Percentiles rank a stretch among this genome's conserved stretches.
These are phyloP conservation scores for Tiaroga cobitis DNA, from an alignment of 2,797 vertebrate genomes.

Conservation along the genomic window DNA sequence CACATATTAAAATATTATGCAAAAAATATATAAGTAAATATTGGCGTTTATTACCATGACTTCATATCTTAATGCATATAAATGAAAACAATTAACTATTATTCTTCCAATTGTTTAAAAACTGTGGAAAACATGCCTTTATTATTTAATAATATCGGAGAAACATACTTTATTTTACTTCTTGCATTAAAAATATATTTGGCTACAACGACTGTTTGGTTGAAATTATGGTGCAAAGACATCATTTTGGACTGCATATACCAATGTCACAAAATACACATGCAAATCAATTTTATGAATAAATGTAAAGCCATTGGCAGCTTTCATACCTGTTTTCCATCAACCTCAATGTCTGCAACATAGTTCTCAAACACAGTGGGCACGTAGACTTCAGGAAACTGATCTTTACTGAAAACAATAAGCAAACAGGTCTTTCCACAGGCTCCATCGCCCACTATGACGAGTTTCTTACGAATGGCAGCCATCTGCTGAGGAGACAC, in stretches of 20 bases:
- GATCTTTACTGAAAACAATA: slow-evolving; percentile 88
- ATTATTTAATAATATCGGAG: not conserved
- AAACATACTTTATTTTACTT: not conserved
- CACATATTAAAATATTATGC: not conserved
- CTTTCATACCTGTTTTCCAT: slow-evolving; percentile 70
- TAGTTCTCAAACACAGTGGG: slow-evolving; percentile 77
- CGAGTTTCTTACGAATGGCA: slow-evolving; percentile 87
- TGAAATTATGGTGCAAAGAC: not conserved
- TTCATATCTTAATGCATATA: too few species aligned
- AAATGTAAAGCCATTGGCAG: not conserved
- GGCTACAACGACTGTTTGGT: not conserved
- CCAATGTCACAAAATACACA: not conserved
- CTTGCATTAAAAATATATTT: not conserved
- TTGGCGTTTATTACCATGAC: too few species aligned
- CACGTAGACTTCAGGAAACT: slow-evolving; percentile 82
- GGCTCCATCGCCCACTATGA: slow-evolving; percentile 87
- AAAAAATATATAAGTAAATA: not conserved
- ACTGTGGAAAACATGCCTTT: not conserved
- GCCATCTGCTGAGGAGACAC: slow-evolving; percentile 75
- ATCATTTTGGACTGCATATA: not conserved
- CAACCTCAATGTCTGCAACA: slow-evolving; percentile 75
- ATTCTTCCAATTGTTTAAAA: not conserved
- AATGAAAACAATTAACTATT: not conserved
- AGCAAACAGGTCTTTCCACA: slow-evolving; percentile 88
- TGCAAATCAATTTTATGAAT: not conserved